These are phyloP conservation scores for Lasioglossum marginatum DNA, from an alignment of 2,888 invertebrate genomes.

Conservation along the genomic window DNA sequence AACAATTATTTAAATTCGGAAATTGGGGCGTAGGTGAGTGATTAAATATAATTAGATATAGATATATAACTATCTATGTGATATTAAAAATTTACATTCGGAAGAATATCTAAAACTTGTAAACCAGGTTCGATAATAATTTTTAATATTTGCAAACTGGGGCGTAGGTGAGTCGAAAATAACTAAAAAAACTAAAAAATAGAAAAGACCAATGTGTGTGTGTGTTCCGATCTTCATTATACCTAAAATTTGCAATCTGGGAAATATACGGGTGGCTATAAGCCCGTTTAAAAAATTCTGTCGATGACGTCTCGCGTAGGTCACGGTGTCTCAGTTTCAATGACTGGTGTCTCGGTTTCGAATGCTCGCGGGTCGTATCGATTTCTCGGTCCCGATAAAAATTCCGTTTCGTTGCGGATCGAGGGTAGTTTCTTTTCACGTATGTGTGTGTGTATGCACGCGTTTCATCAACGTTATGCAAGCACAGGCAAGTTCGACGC, in stretches of 20 bases:
- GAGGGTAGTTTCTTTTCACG: slow-evolving; percentile 17
- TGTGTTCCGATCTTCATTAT: not conserved
- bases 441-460: not conserved
- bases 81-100: too few species aligned
- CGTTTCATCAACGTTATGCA: slow-evolving; percentile 43
- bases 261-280: not conserved
- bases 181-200: not conserved
- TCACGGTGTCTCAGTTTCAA: not conserved
- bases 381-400: not conserved
- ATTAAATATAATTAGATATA: too few species aligned
- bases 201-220: not conserved
- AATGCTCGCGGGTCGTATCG: not conserved
- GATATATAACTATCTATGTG: too few species aligned
- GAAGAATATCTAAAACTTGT: too few species aligned
- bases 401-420: not conserved
- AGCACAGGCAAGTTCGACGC: slow-evolving; percentile 41
- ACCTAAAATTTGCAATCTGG: not conserved
- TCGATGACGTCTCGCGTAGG: not conserved
- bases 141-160: too few species aligned
- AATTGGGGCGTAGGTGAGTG: too few species aligned
- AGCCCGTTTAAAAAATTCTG: not conserved
- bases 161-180: too few species aligned
- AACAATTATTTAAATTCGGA: too few species aligned
- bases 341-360: not conserved
- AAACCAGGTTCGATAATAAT: too few species aligned